phyloP scores from a whole-genome alignment of 92 coral and sea anemone species.

The Siderastrea siderea region DNA sequence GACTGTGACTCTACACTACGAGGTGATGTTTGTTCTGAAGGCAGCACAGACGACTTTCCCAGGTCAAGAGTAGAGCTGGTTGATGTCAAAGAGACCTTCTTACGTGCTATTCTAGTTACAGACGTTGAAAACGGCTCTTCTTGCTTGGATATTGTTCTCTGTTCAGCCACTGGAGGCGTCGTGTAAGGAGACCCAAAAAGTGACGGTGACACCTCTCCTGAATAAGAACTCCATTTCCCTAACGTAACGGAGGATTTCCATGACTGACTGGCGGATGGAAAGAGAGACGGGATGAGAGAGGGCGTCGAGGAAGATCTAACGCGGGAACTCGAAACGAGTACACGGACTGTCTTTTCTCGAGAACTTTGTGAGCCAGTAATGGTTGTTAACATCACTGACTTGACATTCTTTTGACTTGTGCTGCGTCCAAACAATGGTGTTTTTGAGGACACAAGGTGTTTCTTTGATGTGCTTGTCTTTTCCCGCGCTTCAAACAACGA shows the following conservation, averaged over 20 bases:
- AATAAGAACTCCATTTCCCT: not conserved
- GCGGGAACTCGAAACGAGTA: not conserved
- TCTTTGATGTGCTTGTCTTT: not conserved
- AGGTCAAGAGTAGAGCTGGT: not conserved
- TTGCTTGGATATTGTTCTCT: not conserved
- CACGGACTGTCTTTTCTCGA: not conserved
- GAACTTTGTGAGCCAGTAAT: not conserved
- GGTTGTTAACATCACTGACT: not conserved
- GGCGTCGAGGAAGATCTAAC: not conserved
- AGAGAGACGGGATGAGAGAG: not conserved
- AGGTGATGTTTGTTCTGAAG: not conserved
- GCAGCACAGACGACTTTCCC: not conserved
- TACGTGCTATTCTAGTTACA: not conserved
- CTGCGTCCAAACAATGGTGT: not conserved
- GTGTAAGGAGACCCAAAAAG: not conserved
- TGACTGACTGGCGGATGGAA: not conserved
- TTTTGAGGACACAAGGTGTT: not conserved
- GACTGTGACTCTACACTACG: no score
- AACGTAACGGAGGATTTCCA: not conserved
- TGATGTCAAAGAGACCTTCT: not conserved
- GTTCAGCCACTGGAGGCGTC: not conserved
- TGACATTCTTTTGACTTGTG: not conserved
- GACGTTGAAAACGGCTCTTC: not conserved
- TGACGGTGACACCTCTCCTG: not conserved
- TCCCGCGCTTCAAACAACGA: not conserved